Base-by-base conservation (phyloP, 2,797 vertebrate species). In the Spinus pinus region DNA sequence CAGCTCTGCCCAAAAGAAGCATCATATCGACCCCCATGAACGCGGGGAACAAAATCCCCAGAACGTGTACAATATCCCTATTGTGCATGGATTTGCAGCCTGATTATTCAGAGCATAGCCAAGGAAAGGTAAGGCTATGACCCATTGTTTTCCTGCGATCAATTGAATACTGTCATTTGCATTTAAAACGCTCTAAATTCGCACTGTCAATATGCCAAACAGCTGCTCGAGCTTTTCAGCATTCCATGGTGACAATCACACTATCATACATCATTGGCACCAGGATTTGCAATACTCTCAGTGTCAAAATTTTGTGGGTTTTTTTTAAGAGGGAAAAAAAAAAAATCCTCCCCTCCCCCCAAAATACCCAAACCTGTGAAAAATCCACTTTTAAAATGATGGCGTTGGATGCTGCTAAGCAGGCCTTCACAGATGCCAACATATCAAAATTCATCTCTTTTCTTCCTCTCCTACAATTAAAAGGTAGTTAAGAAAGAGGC, bases 151-250 rank as follows among this genome's bases (percentile, higher is more conserved):
- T 90, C 92, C 5, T 89, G 93, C 85, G 97, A 97, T 97, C 97
- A 97, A 98, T 97, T 97, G 96, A 92, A 95, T 97, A 92, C 97
- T 97, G 97, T 97, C 96, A 96, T 97, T 97, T 97, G 96, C 93
- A 95, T 97, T 97, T 97, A 94, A 97, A 97, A 97, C 96, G 92
- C 97, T 98, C 97, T 89, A 96, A 97, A 97, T 96, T 96, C 96
- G 71, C 97, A 97, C 93, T 97, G 97, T 89, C 96, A 90, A 96
- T 95, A 97, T 97, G 97, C 97, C 98, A 98, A 98, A 98, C 98
- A 98, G 98, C 98, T 98, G 98, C 97, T 98, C 96, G 92, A 96
- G 92, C 97, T 98, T 97, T 97, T 97, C 97, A 97, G 96, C 97
- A 96, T 98, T 98, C 97, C 97, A 86, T 98, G 97, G 98, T 97